Conservation (phyloP, 2,113 vertebrate genomes). For the Pteropus alecto region DNA sequence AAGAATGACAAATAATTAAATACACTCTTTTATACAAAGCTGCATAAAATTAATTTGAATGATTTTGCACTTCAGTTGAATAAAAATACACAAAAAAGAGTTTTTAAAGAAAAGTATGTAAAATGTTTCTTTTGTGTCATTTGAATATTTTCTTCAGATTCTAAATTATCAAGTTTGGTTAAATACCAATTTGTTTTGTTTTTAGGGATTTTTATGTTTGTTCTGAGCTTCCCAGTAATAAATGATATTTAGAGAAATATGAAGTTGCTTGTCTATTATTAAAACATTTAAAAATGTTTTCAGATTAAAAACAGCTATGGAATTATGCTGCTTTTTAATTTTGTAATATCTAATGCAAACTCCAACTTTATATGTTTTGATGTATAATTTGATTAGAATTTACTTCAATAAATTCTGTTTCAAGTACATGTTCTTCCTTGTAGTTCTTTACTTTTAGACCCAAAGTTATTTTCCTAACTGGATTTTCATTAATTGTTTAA, state of each 20-base stretch:
- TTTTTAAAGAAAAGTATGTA: neutral
- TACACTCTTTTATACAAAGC: neutral
- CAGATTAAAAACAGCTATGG: neutral
- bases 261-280: neutral
- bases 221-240: constrained; percentile 4
- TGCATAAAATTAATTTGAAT: neutral
- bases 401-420: constrained; percentile 27
- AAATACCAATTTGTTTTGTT: constrained; percentile 16
- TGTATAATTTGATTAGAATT: neutral
- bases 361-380: neutral
- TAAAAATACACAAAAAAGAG: neutral
- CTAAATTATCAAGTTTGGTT: neutral
- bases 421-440: neutral
- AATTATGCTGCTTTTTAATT: constrained; percentile 14
- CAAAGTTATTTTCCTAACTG: neutral
- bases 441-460: constrained; percentile 27
- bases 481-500: constrained; percentile 42
- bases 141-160: constrained; percentile 30
- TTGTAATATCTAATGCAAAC: neutral
- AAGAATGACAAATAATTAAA: neutral
- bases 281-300: constrained; percentile 36
- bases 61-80: neutral
- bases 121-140: constrained; percentile 23
- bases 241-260: constrained; percentile 29
- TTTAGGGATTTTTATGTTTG: constrained; percentile 1